Evolutionary conservation across 2,888 invertebrate species (phyloP).

Genomic region (Tiliacea aurago): DNA sequence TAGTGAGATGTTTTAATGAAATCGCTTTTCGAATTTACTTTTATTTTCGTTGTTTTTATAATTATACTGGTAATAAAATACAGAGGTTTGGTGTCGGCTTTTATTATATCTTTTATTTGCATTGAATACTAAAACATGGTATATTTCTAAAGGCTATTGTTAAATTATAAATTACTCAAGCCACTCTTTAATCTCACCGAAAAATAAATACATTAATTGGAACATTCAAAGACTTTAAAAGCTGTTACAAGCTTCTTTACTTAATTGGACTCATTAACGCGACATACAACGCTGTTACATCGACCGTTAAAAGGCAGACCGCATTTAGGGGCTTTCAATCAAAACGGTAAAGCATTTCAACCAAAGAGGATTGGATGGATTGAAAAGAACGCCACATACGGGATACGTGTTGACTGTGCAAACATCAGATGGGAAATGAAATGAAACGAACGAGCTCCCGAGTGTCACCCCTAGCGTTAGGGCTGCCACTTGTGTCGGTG

Average conservation of each 20-base stretch:
- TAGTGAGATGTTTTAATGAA: constrained; percentile 39
- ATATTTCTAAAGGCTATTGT: constrained; percentile 5
- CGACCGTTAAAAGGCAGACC: constrained; percentile 62
- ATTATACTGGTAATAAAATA: constrained; percentile 9
- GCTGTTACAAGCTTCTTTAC: constrained; percentile 53
- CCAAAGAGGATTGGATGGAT: constrained; percentile 66
- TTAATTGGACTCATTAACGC: constrained; percentile 66
- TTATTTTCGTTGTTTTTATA: not conserved
- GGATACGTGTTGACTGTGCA: constrained; percentile 79
- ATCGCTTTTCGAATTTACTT: constrained; percentile 13
- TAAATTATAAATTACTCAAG: not conserved
- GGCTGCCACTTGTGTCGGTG: constrained; percentile 53
- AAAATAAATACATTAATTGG: constrained; percentile 32
- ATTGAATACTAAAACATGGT: not conserved
- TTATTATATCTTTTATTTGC: not conserved
- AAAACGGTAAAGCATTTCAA: constrained; percentile 78
- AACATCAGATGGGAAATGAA: constrained; percentile 84
- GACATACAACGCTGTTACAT: constrained; percentile 61
- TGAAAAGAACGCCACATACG: constrained; percentile 73
- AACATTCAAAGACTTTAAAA: constrained; percentile 41
- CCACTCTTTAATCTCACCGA: constrained; percentile 2
- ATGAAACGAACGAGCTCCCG: constrained; percentile 78
- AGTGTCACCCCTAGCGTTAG: constrained; percentile 74
- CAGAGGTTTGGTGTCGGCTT: not conserved
- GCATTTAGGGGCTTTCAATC: constrained; percentile 70